Conservation (phyloP, 2,888 invertebrate species). For the Euzetes globulus region DNA sequence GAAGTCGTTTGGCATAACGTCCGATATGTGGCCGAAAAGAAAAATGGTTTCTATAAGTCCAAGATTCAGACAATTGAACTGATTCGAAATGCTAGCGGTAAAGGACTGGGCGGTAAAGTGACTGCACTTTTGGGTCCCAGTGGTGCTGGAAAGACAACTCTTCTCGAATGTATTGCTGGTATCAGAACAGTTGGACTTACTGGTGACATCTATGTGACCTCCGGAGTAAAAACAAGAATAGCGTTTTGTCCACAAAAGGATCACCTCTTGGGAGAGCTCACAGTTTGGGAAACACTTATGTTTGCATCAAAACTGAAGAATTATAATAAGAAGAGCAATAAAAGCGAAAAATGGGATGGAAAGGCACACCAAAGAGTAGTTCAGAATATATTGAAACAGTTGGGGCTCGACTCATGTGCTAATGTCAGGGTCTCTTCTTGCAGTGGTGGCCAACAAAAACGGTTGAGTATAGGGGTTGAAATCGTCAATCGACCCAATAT, state of each 20-base stretch:
- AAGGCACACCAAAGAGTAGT: slow-evolving; percentile 51
- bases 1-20: slow-evolving; percentile 32
- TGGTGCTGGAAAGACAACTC: slow-evolving; percentile 36
- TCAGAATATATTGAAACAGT: slow-evolving; percentile 72
- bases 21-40: slow-evolving; percentile 9
- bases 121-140: slow-evolving; percentile 37
- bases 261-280: slow-evolving; percentile 19
- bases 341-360: not conserved
- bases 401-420: slow-evolving; percentile 69
- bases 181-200: slow-evolving; percentile 30
- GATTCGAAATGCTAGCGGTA: slow-evolving; percentile 29
- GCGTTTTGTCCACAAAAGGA: slow-evolving; percentile 35
- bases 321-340: not conserved
- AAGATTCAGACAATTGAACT: not conserved
- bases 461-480: slow-evolving; percentile 81
- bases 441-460: slow-evolving; percentile 82
- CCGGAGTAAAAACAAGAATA: slow-evolving; percentile 9
- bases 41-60: not conserved
- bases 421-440: slow-evolving; percentile 62
- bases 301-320: slow-evolving; percentile 25
- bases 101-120: slow-evolving; percentile 22
- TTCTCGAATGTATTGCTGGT: slow-evolving; percentile 38
- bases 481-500: slow-evolving; percentile 54
- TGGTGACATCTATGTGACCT: slow-evolving; percentile 30
- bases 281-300: slow-evolving; percentile 27